Evolutionary conservation across 2,888 invertebrate species (phyloP).

Genomic region (Amphiduros pacificus): DNA sequence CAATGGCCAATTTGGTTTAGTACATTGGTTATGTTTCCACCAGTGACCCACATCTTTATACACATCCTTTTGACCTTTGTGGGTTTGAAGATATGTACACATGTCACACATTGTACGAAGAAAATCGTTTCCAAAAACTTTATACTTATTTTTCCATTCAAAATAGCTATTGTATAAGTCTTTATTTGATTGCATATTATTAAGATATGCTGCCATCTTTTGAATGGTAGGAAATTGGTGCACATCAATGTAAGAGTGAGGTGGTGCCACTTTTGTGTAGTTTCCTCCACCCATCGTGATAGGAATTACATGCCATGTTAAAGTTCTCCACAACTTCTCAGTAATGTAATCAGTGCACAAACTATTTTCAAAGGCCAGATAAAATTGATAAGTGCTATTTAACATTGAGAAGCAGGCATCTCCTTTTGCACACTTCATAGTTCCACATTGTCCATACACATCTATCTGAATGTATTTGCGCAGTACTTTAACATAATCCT

Average conservation of each 20-base stretch:
- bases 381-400: background rate
- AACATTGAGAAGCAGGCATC: background rate
- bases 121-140: background rate
- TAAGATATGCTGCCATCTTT: background rate
- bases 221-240: background rate
- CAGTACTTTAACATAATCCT: background rate
- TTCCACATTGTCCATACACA: slow-evolving; percentile 3
- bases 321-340: slow-evolving; percentile 5
- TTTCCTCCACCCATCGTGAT: background rate
- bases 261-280: slow-evolving; percentile 1
- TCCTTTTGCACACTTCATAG: background rate
- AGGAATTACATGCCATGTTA: background rate
- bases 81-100: too few relatives aligned
- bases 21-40: too few relatives aligned
- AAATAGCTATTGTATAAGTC: background rate
- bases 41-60: too few relatives aligned
- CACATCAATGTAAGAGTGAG: background rate
- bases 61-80: too few relatives aligned
- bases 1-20: too few relatives aligned
- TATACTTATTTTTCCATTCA: background rate
- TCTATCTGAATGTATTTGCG: background rate
- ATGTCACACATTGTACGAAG: too few relatives aligned
- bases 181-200: background rate
- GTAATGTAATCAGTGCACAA: slow-evolving; percentile 3
- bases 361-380: slow-evolving; percentile 6